Base-by-base conservation (phyloP, 2,888 invertebrate genomes). In the Gymnosoma rotundatum region DNA sequence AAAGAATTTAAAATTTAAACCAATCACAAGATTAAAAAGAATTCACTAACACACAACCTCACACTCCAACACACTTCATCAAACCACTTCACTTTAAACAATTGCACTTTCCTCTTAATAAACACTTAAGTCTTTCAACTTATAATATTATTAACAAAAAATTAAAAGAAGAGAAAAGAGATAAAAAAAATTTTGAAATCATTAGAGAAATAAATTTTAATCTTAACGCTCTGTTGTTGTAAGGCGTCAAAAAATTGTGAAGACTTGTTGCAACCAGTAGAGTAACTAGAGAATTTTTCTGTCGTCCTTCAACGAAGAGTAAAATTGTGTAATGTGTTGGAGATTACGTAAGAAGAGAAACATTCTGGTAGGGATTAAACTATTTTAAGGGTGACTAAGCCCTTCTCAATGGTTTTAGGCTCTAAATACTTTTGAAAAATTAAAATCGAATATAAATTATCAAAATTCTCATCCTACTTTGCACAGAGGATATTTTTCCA, bases 191-290 rank as follows among this genome's bases (percentile, higher is more conserved):
- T n/a, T n/a, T n/a, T n/a, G 1, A 25, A 25, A 25, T 25, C 4
- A 25, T 25, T 25, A 16, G 48, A 45, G 42, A 70, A 64, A 56
- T 36, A 67, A 78, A 63, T 54, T 67, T 75, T 75, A 63, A 81
- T 69, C 60, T 25, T 25, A 25, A 25, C 25, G 25, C 14, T 48
- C 7, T n/a, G 78, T 70, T 74, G 66, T 72, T 79, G 61, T 88
- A 86, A 88, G 88, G 87, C 88, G 89, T 90, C 89, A 89, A 87
- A 88, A 88, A 87, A 88, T 88, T 89, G 87, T 85, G 83, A 85
- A 64, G 78, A 45, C 52, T 78, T 80, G 79, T 86, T 82, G 86
- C 85, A 81, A 86, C 86, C 25, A 25, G 4, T 25, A 25, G 25
- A 1, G 25, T 25, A 25, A 25, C 25, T 25, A 25, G 1, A 25